These are phyloP conservation scores for Busseola fusca DNA, from an alignment of 2,888 invertebrate species.

Conservation along the genomic window DNA sequence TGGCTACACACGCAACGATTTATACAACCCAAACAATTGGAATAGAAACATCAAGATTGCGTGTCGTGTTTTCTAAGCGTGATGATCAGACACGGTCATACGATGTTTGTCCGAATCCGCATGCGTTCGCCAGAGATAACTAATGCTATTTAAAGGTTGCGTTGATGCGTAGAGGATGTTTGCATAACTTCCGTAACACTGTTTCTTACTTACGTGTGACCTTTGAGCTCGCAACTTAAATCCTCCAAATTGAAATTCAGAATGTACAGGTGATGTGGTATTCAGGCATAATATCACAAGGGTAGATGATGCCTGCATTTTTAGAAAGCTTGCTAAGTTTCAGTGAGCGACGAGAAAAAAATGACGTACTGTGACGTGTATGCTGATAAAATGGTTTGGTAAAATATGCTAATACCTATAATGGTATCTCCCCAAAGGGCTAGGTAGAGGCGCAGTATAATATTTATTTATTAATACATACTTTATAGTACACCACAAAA, in stretches of 20 bases:
- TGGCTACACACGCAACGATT: constrained; percentile 43
- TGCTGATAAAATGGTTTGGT: too few species aligned
- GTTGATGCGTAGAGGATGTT: constrained; percentile 7
- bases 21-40: constrained; percentile 54
- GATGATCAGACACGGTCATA: constrained; percentile 52
- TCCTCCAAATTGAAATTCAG: not conserved
- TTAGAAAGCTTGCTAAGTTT: not conserved
- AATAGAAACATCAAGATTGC: constrained; percentile 60
- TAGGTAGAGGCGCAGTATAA: too few species aligned
- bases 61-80: constrained; percentile 58
- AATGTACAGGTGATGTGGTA: not conserved
- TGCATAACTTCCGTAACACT: not conserved
- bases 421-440: too few species aligned
- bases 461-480: too few species aligned
- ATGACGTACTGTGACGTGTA: too few species aligned
- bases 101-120: constrained; percentile 43
- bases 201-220: not conserved
- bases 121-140: constrained; percentile 29
- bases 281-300: not conserved
- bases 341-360: not conserved
- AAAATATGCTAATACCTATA: too few species aligned
- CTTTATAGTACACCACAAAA: too few species aligned
- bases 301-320: not conserved
- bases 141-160: constrained; percentile 35
- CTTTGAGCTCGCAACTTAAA: not conserved